Percentiles rank a stretch among this genome's conserved stretches.
phyloP scores from a whole-genome alignment of 2,888 invertebrate genomes.

The Lepidochitona cinerea region DNA sequence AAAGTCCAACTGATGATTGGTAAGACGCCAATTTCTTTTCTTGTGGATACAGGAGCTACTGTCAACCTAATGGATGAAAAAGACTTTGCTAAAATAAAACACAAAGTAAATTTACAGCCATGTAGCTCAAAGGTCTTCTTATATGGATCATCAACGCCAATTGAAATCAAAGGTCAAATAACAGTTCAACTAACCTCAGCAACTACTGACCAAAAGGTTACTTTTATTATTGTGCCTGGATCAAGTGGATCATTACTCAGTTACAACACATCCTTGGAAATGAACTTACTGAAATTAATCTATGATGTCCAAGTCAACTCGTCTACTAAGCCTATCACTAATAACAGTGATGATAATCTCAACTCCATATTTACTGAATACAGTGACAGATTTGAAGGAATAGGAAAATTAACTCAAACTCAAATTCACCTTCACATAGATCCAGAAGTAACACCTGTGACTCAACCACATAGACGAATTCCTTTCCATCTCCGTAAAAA shows the following conservation, averaged over 20 bases:
- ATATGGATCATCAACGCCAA: neutral
- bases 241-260: neutral
- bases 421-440: constrained; percentile 24
- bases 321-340: neutral
- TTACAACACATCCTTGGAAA: neutral
- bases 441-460: constrained; percentile 14
- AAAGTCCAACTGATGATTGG: neutral
- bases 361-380: neutral
- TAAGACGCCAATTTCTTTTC: neutral
- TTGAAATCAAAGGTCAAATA: neutral
- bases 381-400: constrained; percentile 9
- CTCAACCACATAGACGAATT: constrained; percentile 23
- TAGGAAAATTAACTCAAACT: constrained; percentile 8
- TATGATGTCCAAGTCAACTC: neutral
- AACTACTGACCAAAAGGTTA: neutral
- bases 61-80: constrained; percentile 3
- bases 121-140: neutral
- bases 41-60: constrained; percentile 1
- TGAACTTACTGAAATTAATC: neutral
- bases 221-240: neutral
- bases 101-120: neutral
- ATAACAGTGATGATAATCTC: neutral
- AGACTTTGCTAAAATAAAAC: constrained; percentile 1
- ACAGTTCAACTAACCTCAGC: neutral
- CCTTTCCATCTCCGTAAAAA: constrained; percentile 33